Percentiles rank a stretch among this genome's conserved stretches.
phyloP scores from a whole-genome alignment of 2,888 invertebrate species.

The Cistogaster globosa region DNA sequence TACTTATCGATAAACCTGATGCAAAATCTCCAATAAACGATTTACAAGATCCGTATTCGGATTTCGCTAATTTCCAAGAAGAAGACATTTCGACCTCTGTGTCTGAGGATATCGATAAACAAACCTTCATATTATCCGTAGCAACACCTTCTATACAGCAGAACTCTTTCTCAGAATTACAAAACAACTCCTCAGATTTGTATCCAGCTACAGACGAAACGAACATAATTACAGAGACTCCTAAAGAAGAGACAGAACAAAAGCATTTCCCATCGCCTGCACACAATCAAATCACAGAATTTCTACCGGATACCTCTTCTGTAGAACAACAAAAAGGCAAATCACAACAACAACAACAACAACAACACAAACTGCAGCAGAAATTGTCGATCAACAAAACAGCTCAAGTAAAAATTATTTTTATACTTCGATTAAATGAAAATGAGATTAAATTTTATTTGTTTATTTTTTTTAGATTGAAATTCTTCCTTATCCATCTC shows the following conservation, averaged over 20 bases:
- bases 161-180: conserved; percentile 74
- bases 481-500: conserved; percentile 71
- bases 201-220: conserved; percentile 67
- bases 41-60: conserved; percentile 74
- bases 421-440: not conserved
- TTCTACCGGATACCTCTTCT: conserved; percentile 67
- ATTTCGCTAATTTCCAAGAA: conserved; percentile 75
- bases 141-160: conserved; percentile 74
- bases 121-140: conserved; percentile 75
- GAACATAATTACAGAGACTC: conserved; percentile 41
- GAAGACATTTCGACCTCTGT: conserved; percentile 72
- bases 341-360: not conserved
- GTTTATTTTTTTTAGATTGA: conserved; percentile 68
- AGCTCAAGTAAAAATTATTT: conserved; percentile 66
- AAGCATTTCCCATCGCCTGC: conserved; percentile 76
- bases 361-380: conserved; percentile 59
- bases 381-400: conserved; percentile 71
- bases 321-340: conserved; percentile 32
- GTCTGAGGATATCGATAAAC: conserved; percentile 73
- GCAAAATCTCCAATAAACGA: conserved; percentile 45
- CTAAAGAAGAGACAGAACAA: conserved; percentile 68
- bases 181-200: conserved; percentile 71
- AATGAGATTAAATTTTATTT: conserved; percentile 4
- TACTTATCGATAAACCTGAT: conserved; percentile 73
- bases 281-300: conserved; percentile 64